phyloP scores from a whole-genome alignment of 2,113 vertebrate species.

The Nibea coibor region DNA sequence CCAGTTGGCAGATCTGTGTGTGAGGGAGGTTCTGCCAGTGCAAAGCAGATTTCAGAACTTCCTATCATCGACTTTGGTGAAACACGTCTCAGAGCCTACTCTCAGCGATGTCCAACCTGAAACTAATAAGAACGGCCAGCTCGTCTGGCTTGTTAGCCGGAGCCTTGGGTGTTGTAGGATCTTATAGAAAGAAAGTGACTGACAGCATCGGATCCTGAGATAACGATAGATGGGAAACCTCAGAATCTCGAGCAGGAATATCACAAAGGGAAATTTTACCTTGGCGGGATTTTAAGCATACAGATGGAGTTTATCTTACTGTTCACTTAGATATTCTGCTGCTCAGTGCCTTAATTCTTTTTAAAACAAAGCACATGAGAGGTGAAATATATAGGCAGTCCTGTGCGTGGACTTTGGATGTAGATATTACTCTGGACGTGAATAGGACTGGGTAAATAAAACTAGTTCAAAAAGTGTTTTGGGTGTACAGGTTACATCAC shows the following conservation, averaged over 20 bases:
- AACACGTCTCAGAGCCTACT: constrained; percentile 28
- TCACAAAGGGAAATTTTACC: background rate
- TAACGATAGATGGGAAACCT: constrained; percentile 18
- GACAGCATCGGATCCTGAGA: background rate
- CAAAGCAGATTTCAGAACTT: constrained; percentile 39
- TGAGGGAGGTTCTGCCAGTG: constrained; percentile 23
- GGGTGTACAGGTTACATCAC: background rate
- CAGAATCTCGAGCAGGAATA: background rate
- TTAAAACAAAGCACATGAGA: background rate
- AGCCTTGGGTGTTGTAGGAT: constrained; percentile 40
- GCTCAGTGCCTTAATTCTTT: background rate
- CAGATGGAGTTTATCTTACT: background rate
- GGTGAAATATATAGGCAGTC: background rate
- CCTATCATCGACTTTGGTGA: constrained; percentile 39
- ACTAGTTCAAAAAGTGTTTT: background rate
- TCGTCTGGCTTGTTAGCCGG: constrained; percentile 54
- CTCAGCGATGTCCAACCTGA: constrained; percentile 26
- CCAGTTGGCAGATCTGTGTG: constrained; percentile 39
- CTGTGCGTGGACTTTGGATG: background rate
- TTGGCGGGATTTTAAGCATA: constrained; percentile 4
- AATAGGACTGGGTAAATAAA: background rate
- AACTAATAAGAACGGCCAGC: constrained; percentile 50
- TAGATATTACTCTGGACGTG: background rate
- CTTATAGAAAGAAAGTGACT: constrained; percentile 21
- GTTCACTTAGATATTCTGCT: background rate